These are phyloP conservation scores for Phrynosoma platyrhinos DNA, from an alignment of 2,113 vertebrate genomes.

Conservation along the genomic window DNA sequence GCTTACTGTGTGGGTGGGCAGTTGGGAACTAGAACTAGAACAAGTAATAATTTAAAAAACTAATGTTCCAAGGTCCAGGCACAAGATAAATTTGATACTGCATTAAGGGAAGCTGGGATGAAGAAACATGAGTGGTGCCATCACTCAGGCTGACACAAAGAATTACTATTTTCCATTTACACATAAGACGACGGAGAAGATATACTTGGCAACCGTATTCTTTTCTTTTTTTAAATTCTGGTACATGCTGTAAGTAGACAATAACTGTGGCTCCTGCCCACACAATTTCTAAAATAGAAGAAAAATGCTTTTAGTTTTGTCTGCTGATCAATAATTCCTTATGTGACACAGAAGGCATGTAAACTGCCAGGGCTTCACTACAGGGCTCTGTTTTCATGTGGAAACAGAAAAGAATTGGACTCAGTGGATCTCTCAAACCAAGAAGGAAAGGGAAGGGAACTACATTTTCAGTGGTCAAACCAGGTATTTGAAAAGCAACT, in stretches of 20 bases:
- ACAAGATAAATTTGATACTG: neutral
- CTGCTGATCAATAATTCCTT: constrained; percentile 69
- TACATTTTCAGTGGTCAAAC: no score
- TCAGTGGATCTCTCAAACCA: neutral
- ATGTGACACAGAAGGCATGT: constrained; percentile 44
- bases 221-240: constrained; percentile 37
- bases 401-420: constrained; percentile 24
- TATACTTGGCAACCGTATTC: constrained; percentile 44
- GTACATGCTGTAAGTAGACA: constrained; percentile 60
- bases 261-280: constrained; percentile 62
- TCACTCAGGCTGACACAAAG: constrained; percentile 15
- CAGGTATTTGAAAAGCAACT: no score
- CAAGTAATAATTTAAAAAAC: no score
- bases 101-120: neutral
- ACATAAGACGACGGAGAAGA: constrained; percentile 40
- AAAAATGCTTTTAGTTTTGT: constrained; percentile 50
- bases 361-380: no score
- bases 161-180: constrained; percentile 50
- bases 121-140: neutral
- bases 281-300: constrained; percentile 31
- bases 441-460: constrained; percentile 43
- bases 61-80: no score
- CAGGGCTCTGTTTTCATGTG: constrained; percentile 58
- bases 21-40: no score
- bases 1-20: no score